Evolutionary conservation across 2,113 vertebrate genomes (phyloP).

Genomic region (Collichthys lucidus): DNA sequence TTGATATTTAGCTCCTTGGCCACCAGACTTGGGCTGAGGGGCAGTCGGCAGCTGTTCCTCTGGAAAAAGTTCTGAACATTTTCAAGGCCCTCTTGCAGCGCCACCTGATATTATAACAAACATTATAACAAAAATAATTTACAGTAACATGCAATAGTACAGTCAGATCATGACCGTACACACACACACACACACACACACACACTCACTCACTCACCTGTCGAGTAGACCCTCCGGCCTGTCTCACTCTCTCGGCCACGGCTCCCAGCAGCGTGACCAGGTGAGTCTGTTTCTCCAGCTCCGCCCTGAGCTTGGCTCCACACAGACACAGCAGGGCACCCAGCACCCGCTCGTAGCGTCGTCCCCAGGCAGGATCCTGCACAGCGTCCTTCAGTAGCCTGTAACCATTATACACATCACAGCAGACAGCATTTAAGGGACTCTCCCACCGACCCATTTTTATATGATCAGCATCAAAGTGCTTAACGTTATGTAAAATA

Average conservation of each 20-base stretch:
- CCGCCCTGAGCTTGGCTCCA: slow-evolving; percentile 89
- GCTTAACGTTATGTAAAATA: background rate
- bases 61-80: slow-evolving; percentile 93
- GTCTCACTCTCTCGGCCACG: slow-evolving; percentile 94
- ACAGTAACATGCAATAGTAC: too few relatives aligned
- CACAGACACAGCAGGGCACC: slow-evolving; percentile 93
- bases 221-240: slow-evolving; percentile 90
- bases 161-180: too few relatives aligned
- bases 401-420: slow-evolving; percentile 11
- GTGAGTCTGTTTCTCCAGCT: slow-evolving; percentile 92
- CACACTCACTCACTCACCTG: slow-evolving; percentile 88
- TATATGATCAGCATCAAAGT: background rate
- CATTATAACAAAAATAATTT: background rate
- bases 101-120: slow-evolving; percentile 81
- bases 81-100: slow-evolving; percentile 94
- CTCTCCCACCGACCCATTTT: background rate
- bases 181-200: too few relatives aligned
- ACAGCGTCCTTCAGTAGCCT: slow-evolving; percentile 96
- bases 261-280: slow-evolving; percentile 92
- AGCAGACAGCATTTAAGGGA: background rate
- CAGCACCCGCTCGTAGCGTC: slow-evolving; percentile 91
- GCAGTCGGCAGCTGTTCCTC: slow-evolving; percentile 91
- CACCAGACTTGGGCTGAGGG: slow-evolving; percentile 94
- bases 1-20: slow-evolving; percentile 95
- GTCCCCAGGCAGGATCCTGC: slow-evolving; percentile 91